Evolutionary conservation across 2,113 vertebrate species (phyloP).

Genomic region (Mohoua ochrocephala): DNA sequence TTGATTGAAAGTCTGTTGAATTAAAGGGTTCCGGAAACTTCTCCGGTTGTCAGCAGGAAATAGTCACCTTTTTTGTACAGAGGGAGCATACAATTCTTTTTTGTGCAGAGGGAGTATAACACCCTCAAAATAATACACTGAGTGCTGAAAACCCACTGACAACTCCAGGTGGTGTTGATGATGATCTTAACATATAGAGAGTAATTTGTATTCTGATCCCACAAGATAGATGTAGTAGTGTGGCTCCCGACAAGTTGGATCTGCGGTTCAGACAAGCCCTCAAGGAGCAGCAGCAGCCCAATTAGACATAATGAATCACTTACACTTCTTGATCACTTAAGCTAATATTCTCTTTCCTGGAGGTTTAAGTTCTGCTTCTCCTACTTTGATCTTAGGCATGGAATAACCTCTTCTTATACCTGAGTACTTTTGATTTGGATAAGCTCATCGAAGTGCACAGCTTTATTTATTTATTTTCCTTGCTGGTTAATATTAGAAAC

Average conservation of each 20-base stretch:
- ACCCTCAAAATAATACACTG: neutral
- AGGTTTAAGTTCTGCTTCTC: neutral
- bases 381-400: neutral
- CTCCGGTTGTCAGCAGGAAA: neutral
- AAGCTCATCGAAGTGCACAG: neutral
- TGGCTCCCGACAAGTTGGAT: neutral
- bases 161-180: neutral
- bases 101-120: neutral
- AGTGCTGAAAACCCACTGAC: neutral
- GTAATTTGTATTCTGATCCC: conserved; percentile 10
- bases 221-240: neutral
- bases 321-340: conserved; percentile 1
- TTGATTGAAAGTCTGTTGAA: neutral
- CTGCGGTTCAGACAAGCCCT: neutral
- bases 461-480: neutral
- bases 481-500: neutral
- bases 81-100: neutral
- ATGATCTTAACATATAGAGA: neutral
- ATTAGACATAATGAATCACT: conserved; percentile 25
- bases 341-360: neutral
- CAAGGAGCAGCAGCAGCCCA: neutral
- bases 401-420: neutral
- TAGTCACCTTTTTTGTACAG: neutral
- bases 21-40: neutral
- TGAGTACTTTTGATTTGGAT: neutral